Base-by-base conservation (phyloP, 2,797 vertebrate genomes). In the Chromis chromis region DNA sequence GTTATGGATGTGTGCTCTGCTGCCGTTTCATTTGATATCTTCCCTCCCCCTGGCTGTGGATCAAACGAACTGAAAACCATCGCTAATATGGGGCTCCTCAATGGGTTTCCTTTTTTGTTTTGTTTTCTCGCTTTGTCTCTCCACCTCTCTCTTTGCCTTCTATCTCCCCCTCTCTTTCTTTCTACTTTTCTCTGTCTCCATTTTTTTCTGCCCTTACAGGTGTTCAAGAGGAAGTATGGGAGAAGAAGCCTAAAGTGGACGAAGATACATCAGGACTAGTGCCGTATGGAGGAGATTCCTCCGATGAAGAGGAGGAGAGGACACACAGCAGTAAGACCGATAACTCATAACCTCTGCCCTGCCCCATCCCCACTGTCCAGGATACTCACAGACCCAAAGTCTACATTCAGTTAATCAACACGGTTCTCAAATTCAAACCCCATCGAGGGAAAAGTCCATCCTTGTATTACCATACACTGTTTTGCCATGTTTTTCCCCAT, bases 271-370 rank as follows among this genome's bases (percentile, higher is more conserved):
- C 90, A 0, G 93, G 93, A 58, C 86, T 95, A 1, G 94, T 95
- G 62, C 94, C 94, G 46, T 95, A 95, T 0, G 94, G 93, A 67
- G 94, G 91, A 72, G 94, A 95, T 42, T 95, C 94, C 58, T 96
- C 95, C 0, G 94, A 95, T 48, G 95, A 96, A 85, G 95, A 95
- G 74, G 95, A 95, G 83, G 94, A 95, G 83, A 90, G 92, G 83
- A 92, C 86, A 10, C 89, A 42, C 70, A 89, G 92, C 88, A 94
- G 92, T 92, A 94, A 93, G 90, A 91, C 79, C 14, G 86, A 88
- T 90, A 81, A 87, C 76, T 91, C 89, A 76, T 94, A 90, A 87
- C 83, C 63, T 84, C 81, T 63, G 75, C 53, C 75, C 57, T 0
- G 56, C 60, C 81, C 61, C 57, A 39, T 49, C 64, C 65, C 75